phyloP scores from a whole-genome alignment of 2,113 vertebrate genomes.

The Eubucco bourcierii region DNA sequence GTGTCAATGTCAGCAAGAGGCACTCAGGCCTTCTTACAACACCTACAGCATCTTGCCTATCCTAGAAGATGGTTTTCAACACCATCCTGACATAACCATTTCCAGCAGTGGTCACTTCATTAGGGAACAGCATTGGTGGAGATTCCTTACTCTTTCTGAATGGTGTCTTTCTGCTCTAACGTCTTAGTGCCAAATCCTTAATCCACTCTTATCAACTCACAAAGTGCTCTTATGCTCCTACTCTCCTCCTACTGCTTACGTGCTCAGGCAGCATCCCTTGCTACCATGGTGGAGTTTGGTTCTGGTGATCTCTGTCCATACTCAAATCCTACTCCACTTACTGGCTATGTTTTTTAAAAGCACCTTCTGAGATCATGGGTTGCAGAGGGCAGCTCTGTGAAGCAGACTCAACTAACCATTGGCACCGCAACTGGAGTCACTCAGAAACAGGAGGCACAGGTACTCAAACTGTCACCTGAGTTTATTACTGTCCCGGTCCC shows the following conservation, averaged over 20 bases:
- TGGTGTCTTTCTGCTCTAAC: not conserved
- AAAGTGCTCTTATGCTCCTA: not conserved
- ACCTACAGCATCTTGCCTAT: not conserved
- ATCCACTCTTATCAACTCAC: conserved; percentile 10
- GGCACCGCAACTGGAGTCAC: not conserved
- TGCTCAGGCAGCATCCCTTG: not conserved
- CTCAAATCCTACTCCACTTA: not conserved
- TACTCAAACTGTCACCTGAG: not conserved
- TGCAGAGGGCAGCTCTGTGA: not conserved
- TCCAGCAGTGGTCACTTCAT: conserved; percentile 21
- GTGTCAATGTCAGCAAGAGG: not conserved
- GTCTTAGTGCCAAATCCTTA: conserved; percentile 2
- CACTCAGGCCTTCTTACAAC: not conserved
- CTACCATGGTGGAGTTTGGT: not conserved
- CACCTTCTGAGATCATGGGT: not conserved
- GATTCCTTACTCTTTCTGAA: conserved; percentile 2
- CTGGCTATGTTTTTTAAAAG: not conserved
- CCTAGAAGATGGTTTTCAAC: conserved; percentile 12
- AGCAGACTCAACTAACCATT: not conserved
- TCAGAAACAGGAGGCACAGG: conserved; percentile 55
- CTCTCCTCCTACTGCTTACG: not conserved
- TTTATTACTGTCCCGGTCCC: conserved; percentile 24
- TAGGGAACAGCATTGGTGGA: not conserved
- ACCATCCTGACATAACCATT: not conserved
- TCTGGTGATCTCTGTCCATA: not conserved